Evolutionary conservation across 2,888 invertebrate species (phyloP).

Genomic region (Agapostemon virescens): DNA sequence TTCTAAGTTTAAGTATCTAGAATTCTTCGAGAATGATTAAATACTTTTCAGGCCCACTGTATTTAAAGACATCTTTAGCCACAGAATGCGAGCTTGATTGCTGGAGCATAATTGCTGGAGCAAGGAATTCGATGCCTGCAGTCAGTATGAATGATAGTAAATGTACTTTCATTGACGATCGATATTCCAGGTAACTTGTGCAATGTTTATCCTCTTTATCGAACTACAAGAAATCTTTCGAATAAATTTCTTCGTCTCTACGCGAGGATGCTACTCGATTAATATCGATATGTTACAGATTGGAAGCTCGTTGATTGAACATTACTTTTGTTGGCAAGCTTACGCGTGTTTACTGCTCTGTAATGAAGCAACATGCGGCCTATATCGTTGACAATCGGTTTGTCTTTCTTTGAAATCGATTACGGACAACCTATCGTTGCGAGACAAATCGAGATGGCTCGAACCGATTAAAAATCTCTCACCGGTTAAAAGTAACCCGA

Average conservation of each 20-base stretch:
- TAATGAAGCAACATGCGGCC: conserved; percentile 35
- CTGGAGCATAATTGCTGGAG: not conserved
- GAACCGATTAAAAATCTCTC: conserved; percentile 7
- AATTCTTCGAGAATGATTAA: no score
- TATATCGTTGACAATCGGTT: not conserved
- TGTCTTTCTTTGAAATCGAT: not conserved
- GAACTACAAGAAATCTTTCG: not conserved
- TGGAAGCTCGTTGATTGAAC: not conserved
- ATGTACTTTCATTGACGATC: conserved; percentile 36
- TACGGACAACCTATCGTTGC: not conserved
- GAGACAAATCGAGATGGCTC: not conserved
- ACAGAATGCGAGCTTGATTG: not conserved
- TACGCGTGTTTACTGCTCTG: conserved; percentile 1
- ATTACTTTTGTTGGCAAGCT: not conserved
- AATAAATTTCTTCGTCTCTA: not conserved
- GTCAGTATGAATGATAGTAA: conserved; percentile 28
- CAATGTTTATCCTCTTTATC: not conserved
- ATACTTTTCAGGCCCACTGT: no score
- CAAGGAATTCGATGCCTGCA: conserved; percentile 23
- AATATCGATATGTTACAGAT: conserved; percentile 3
- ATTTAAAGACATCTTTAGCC: no score
- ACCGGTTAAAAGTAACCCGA: not conserved
- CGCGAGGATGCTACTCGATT: conserved; percentile 19
- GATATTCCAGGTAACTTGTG: conserved; percentile 18
- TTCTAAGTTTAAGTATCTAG: no score